Evolutionary conservation across 2,113 vertebrate genomes (phyloP), one percentile per base, ranked within the genome.

Genomic region (Oryzias celebensis): DNA sequence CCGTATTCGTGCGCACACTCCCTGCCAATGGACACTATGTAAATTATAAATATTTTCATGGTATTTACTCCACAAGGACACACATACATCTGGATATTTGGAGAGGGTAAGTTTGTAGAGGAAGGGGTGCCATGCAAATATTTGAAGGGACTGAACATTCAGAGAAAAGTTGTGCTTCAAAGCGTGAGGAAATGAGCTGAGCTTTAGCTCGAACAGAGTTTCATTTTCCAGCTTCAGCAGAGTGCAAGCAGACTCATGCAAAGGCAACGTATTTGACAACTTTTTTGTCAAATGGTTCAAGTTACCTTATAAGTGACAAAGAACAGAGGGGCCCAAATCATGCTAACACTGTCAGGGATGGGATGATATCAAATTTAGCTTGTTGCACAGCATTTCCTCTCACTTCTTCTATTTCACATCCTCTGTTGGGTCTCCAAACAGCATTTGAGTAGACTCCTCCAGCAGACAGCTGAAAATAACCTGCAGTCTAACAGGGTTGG

Each of bases 31-130:
- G 71, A 15, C 14, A 17, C 56, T 67, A 81, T 74, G 76, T 81
- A 78, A 68, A 77, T 71, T 85, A 57, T 63, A 87, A 90, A 90
- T 89, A 90, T 87, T 87, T 89, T 83, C 60, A 72, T 59, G 61
- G 58, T 67, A 61, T 77, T 75, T 16, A 62, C 46, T 56, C 53
- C 66, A 74, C 84, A 75, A 84, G 84, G 83, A 66, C n/a, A 17
- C 84, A 86, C 69, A 84, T 50, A 78, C 50, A 52, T 22, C 1
- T 3, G 48, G 60, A 17, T 77, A 58, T 85, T 87, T 83, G 66
- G 68, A 75, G 72, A 79, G 59, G 64, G 46, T 43, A 57, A 57
- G 74, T 66, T 59, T 69, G 78, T 56, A 22, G 72, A 71, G 68
- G 72, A 78, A 75, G 71, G 72, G 58, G 68, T 45, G 46, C 54